phyloP scores from a whole-genome alignment of 1,140 invertebrate species.

The Drosophila carrolli region DNA sequence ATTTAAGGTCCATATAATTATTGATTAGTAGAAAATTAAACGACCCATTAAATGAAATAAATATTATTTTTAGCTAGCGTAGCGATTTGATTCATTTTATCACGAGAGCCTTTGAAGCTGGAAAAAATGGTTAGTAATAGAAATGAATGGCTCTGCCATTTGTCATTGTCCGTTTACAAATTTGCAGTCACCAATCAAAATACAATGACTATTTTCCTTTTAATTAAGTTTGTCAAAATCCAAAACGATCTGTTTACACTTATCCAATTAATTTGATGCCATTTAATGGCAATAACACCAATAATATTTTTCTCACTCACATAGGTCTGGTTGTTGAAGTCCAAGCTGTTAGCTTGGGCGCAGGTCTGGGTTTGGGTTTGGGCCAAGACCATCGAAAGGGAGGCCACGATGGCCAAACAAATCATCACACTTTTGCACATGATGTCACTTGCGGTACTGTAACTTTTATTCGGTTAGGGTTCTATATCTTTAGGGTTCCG shows the following conservation, averaged over 20 bases:
- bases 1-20: too few species aligned
- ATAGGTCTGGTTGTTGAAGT: constrained; percentile 50
- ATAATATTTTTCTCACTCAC: constrained; percentile 47
- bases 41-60: too few species aligned
- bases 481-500: constrained; percentile 3
- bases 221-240: background rate
- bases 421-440: constrained; percentile 70
- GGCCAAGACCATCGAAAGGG: constrained; percentile 11
- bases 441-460: constrained; percentile 19
- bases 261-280: too few species aligned
- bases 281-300: background rate
- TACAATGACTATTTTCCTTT: background rate
- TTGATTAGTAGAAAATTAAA: too few species aligned
- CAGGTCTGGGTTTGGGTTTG: constrained; percentile 11
- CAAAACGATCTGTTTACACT: background rate
- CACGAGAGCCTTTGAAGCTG: too few species aligned
- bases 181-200: too few species aligned
- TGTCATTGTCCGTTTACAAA: too few species aligned
- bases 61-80: too few species aligned
- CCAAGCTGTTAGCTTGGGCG: background rate
- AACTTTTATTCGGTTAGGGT: background rate
- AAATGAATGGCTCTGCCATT: too few species aligned
- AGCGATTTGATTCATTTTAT: too few species aligned
- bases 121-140: too few species aligned
- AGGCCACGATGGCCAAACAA: constrained; percentile 51